phyloP scores from a whole-genome alignment of 2,888 invertebrate genomes.

The Callimorpha dominula region DNA sequence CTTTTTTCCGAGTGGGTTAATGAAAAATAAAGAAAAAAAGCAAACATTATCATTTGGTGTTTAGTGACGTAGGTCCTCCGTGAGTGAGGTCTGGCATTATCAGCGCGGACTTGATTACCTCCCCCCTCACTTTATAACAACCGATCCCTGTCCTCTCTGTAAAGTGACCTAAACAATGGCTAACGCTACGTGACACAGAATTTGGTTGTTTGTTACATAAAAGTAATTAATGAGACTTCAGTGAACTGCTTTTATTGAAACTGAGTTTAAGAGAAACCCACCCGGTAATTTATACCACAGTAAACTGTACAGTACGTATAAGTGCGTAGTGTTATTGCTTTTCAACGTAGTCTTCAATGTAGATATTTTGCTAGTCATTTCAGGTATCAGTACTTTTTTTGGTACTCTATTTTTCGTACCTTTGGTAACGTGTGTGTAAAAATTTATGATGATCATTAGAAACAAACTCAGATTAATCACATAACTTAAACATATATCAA shows the following conservation, averaged over 20 bases:
- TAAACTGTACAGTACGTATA: neutral
- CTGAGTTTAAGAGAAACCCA: neutral
- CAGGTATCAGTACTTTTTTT: neutral
- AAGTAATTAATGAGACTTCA: conserved; percentile 17
- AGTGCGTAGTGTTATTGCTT: too few species aligned
- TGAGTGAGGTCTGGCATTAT: conserved; percentile 47
- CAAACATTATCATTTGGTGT: conserved; percentile 18
- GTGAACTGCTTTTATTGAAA: conserved; percentile 6
- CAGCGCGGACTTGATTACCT: conserved; percentile 41
- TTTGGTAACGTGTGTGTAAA: too few species aligned
- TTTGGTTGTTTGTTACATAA: conserved; percentile 7
- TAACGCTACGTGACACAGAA: conserved; percentile 1
- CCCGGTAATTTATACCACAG: neutral
- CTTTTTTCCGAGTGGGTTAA: conserved; percentile 2
- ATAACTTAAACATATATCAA: neutral
- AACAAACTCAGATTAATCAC: neutral
- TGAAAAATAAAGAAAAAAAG: conserved; percentile 32
- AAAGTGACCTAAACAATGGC: conserved; percentile 10
- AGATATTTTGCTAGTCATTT: neutral
- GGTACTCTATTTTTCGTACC: too few species aligned
- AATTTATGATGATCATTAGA: too few species aligned
- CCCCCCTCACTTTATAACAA: conserved; percentile 3
- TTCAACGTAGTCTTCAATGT: neutral
- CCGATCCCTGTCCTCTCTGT: neutral
- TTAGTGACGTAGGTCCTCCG: conserved; percentile 35